A percentile compares a stretch with the other conserved stretches of the same genome.
Evolutionary conservation across 2,888 invertebrate genomes (phyloP).

Genomic region (Zygothrica quintamaculata): DNA sequence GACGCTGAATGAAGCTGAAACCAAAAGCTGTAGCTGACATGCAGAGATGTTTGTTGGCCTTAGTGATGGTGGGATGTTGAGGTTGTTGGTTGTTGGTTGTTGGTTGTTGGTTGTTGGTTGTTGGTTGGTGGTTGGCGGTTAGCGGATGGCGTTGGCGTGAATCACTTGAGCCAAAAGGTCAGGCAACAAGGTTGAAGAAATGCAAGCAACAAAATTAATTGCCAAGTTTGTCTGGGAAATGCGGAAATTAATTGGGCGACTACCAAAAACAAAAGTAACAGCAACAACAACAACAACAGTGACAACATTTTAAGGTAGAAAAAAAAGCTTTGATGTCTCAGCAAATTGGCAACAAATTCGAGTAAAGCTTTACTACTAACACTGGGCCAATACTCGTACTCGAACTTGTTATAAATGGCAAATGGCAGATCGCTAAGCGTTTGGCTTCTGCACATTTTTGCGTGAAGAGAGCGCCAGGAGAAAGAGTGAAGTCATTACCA

Average conservation of each 20-base stretch:
- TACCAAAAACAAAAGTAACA: conserved; percentile 39
- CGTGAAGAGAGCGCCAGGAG: conserved; percentile 58
- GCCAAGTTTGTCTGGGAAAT: conserved; percentile 75
- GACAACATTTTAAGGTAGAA: conserved; percentile 32
- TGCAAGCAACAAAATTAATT: conserved; percentile 78
- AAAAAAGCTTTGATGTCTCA: conserved; percentile 52
- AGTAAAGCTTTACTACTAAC: conserved; percentile 36
- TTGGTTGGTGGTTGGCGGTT: conserved; percentile 5
- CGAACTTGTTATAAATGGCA: conserved; percentile 64
- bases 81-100: conserved; percentile 15
- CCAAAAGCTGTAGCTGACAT: conserved; percentile 30
- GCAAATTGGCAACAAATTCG: conserved; percentile 79
- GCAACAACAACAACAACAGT: conserved; percentile 14
- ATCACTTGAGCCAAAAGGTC: conserved; percentile 80
- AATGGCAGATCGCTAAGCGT: conserved; percentile 55
- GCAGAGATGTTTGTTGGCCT: conserved; percentile 22
- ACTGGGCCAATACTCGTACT: conserved; percentile 53
- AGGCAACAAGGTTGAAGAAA: conserved; percentile 79
- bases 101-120: conserved; percentile 9
- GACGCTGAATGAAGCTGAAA: conserved; percentile 28
- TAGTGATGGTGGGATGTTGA: too few species aligned
- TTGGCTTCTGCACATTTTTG: conserved; percentile 81
- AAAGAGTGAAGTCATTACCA: conserved; percentile 70
- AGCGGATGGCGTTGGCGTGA: conserved; percentile 76
- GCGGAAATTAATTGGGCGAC: conserved; percentile 80